Percentiles rank a stretch among this genome's conserved stretches.
Evolutionary conservation across 1,140 invertebrate genomes (phyloP).

Genomic region (Drosophila kohkoa): DNA sequence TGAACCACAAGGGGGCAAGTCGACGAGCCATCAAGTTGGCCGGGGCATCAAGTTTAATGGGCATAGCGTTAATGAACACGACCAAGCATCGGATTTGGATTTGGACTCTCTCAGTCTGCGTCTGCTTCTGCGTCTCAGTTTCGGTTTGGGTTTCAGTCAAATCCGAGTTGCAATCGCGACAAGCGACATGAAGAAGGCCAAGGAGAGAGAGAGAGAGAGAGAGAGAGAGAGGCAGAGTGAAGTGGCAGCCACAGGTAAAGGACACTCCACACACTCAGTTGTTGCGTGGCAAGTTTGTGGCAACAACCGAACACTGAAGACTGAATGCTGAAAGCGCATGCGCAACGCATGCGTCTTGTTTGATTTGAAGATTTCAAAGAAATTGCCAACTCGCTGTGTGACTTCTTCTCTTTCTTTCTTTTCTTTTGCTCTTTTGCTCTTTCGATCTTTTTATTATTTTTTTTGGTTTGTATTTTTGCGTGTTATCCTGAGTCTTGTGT

Average conservation of each 20-base stretch:
- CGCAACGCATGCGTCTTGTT: slow-evolving; percentile 81
- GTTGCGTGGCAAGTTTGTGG: slow-evolving; percentile 17
- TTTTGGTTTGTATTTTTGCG: background rate
- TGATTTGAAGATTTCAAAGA: slow-evolving; percentile 78
- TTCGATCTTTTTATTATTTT: background rate
- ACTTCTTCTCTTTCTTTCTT: background rate
- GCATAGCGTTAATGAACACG: slow-evolving; percentile 80
- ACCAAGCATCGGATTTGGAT: slow-evolving; percentile 45
- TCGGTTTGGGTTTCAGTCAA: slow-evolving; percentile 10
- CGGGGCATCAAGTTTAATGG: slow-evolving; percentile 71
- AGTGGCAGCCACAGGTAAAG: slow-evolving; percentile 24
- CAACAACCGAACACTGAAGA: slow-evolving; percentile 16
- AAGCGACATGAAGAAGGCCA: background rate
- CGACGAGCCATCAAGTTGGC: slow-evolving; percentile 41
- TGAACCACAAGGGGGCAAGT: slow-evolving; percentile 28
- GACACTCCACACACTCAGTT: slow-evolving; percentile 1
- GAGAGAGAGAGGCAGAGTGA: background rate
- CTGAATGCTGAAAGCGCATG: slow-evolving; percentile 62
- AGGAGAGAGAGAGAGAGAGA: background rate
- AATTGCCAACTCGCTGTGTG: slow-evolving; percentile 27
- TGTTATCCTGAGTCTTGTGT: slow-evolving; percentile 14
- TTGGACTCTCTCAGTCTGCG: background rate
- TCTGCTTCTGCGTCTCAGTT: too few relatives aligned
- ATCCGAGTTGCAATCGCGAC: slow-evolving; percentile 30
- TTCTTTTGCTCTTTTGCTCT: background rate